These are phyloP conservation scores for Pygoscelis antarcticus DNA, from an alignment of 2,113 vertebrate genomes.

Conservation along the genomic window DNA sequence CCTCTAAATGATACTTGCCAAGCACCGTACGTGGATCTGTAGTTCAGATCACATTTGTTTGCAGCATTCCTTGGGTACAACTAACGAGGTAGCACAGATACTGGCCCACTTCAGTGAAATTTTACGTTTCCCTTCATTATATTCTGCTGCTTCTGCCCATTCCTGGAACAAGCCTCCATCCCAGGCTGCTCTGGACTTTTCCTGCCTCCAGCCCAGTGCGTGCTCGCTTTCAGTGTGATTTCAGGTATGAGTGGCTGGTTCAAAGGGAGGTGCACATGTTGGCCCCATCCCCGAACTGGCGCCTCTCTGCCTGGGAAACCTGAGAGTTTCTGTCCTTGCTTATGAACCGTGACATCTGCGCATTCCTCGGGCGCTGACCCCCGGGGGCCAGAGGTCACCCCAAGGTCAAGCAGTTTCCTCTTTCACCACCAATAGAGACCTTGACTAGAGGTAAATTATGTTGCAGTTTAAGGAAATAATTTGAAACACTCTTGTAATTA, in stretches of 20 bases:
- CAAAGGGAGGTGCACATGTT: slow-evolving; percentile 76
- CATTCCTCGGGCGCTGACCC: slow-evolving; percentile 85
- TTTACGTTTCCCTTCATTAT: neutral
- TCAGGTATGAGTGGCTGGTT: slow-evolving; percentile 73
- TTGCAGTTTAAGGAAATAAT: slow-evolving; percentile 81
- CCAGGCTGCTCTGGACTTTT: neutral
- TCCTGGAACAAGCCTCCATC: neutral
- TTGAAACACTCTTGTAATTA: slow-evolving; percentile 82
- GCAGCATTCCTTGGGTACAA: neutral
- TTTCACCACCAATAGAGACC: slow-evolving; percentile 81
- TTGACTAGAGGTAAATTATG: slow-evolving; percentile 74
- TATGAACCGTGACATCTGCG: slow-evolving; percentile 88
- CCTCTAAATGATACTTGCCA: neutral
- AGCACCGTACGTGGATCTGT: neutral
- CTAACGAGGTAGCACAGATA: neutral
- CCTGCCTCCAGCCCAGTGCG: neutral
- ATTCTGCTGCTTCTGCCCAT: neutral
- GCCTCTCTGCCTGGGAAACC: slow-evolving; percentile 84
- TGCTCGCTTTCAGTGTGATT: neutral
- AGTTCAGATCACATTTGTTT: neutral
- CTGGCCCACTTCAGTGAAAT: neutral
- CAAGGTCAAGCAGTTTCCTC: slow-evolving; percentile 82
- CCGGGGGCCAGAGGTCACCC: slow-evolving; percentile 79
- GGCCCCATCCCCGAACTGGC: slow-evolving; percentile 79
- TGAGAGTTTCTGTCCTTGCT: slow-evolving; percentile 77